Base-by-base conservation (phyloP, 2,888 invertebrate genomes). In the Megamerina dolium region DNA sequence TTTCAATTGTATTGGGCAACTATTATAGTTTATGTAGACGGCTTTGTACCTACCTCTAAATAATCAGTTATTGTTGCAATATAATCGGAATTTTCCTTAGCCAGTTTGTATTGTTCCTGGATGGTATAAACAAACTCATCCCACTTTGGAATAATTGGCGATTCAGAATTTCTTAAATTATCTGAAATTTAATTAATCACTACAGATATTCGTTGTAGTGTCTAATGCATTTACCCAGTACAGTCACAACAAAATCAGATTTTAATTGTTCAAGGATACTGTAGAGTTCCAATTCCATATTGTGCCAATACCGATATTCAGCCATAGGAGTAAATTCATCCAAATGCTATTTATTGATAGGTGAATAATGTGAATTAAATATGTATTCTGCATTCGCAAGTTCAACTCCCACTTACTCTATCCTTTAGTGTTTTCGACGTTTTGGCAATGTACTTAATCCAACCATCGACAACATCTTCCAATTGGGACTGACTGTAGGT, bases 281-380 rank as follows among this genome's bases (percentile, higher is more conserved):
- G 43, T 88, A 86, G 17, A 91, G 74, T 41, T 84, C 83, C 0
- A 83, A 79, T 62, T 90, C 85, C 49, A 85, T 76, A 58, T 87
- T 83, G 39, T 85, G 78, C 93, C 93, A 94, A 58, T 86, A 87
- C 48, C 83, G 82, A 60, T 87, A 87, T 64, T 92, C 92, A 0
- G 87, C 83, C 41, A 92, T 77, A 0, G 92, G 91, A 0, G 87
- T 87, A 46, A 82, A 79, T 1, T 85, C 86, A 34, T 78, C 77
- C 0, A 81, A 77, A 45, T 75, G 70, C 77, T 79, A 26, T 8
- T n/a, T 9, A 20, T 8, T 4, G 36, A 5, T 5, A 13, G n/a
- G 31, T 19, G 10, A 12, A n/a, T 32, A 27, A 5, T 13, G 12
- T 3, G 27, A 27, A 13, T 3, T 4, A 27, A 5, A 27, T 27